phyloP scores from a whole-genome alignment of 2,888 invertebrate species.

The Cerastoderma edule region DNA sequence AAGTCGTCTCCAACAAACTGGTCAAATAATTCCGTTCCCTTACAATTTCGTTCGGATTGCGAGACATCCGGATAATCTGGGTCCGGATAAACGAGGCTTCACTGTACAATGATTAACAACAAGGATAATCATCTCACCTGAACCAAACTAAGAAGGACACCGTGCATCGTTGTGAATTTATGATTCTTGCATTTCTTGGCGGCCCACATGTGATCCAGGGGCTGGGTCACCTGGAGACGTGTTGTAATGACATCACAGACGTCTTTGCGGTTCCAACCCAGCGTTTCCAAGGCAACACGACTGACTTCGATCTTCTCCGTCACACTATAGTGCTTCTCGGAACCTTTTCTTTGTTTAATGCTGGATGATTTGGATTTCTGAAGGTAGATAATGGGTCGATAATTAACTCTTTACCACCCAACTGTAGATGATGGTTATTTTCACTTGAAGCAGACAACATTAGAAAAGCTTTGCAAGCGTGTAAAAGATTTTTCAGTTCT shows the following conservation, averaged over 20 bases:
- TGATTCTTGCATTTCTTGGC: slow-evolving; percentile 75
- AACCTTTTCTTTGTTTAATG: slow-evolving; percentile 62
- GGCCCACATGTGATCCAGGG: slow-evolving; percentile 91
- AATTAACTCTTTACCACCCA: neutral
- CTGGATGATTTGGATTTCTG: slow-evolving; percentile 69
- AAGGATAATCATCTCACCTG: slow-evolving; percentile 88
- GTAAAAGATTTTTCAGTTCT: too few species aligned
- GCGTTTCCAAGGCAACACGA: slow-evolving; percentile 94
- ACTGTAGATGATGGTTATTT: too few species aligned
- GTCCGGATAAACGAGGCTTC: neutral
- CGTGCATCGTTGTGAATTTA: slow-evolving; percentile 92
- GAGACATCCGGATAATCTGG: too few species aligned
- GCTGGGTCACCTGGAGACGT: slow-evolving; percentile 92
- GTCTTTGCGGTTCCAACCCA: slow-evolving; percentile 94
- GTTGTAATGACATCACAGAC: slow-evolving; percentile 96
- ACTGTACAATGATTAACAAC: too few species aligned
- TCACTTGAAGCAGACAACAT: too few species aligned
- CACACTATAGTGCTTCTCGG: slow-evolving; percentile 59
- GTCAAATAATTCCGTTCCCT: too few species aligned
- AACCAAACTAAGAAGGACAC: slow-evolving; percentile 94
- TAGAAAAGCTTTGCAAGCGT: too few species aligned
- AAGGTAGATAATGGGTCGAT: slow-evolving; percentile 22
- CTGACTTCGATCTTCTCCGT: slow-evolving; percentile 76
- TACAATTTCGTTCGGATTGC: too few species aligned
- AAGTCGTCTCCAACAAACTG: neutral